Base-by-base conservation (phyloP, 1,140 invertebrate species). In the Portunus trituberculatus region DNA sequence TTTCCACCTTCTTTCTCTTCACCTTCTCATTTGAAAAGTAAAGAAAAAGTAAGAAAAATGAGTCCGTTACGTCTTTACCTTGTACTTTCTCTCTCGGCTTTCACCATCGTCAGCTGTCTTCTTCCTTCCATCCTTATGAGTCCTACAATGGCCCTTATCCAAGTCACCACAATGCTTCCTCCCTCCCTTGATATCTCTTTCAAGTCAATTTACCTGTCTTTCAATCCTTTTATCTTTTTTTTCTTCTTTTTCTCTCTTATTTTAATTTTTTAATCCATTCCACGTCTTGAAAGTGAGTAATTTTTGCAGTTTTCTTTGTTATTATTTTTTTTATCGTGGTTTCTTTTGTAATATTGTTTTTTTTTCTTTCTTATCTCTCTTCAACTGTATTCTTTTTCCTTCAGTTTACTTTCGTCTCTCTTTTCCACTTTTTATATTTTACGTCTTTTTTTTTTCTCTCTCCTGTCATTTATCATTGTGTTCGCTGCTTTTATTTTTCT, bases 71-170 rank as follows among this genome's bases (percentile, higher is more conserved):
- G 14, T 46, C 86, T 32, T 28, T 88, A 39, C 31, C 86, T 45
- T 32, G 1, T 39, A 45, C 45, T 88, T 88, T 39, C 45, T 46
- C 31, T 10, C 31, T 8, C 16, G 0, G 31, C 86, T 88, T 46
- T 46, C 86, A 45, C 45, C 86, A 8, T 88, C 86, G 32, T 88
- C 29, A 45, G 31, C 86, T 88, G 32, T 88, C 86, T 46, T 88
- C 86, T 88, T 39, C 32, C 28, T 88, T 46, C 31, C 31, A 39
- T 10, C 31, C 31, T 46, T 46, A 88, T 88, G 12, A 20, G 32
- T 32, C 28, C 10, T 29, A 45, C 86, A 76, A 76, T n/a, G 20
- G 10, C 67, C 39, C 39, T 6, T 2, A 1, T 39, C 39, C 39
- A 39, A 39, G 39, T 39, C 39, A 39, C 39, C 39, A 39, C 39